Conservation (phyloP, 2,113 vertebrate species). For the Burhinus bistriatus region DNA sequence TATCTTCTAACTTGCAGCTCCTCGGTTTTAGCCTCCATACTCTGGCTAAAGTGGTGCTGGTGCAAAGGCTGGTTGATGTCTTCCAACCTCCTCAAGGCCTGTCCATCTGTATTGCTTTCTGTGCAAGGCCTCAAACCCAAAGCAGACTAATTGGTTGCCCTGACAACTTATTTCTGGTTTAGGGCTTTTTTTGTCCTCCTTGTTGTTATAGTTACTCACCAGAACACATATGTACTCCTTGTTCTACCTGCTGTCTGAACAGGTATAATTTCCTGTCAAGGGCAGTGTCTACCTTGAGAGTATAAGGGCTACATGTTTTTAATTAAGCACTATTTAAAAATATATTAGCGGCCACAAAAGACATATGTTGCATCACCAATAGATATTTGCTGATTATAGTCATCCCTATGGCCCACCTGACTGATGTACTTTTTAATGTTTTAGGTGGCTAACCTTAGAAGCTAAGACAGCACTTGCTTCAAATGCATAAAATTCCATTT, state of each 20-base stretch:
- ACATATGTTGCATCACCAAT: neutral
- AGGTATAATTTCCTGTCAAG: neutral
- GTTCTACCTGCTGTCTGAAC: neutral
- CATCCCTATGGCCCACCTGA: neutral
- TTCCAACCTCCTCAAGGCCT: neutral
- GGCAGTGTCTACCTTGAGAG: neutral
- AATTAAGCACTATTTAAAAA: neutral
- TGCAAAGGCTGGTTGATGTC: neutral
- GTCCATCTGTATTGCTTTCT: neutral
- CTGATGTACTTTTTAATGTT: neutral
- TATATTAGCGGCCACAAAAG: accelerated
- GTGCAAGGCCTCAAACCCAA: neutral
- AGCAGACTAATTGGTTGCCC: neutral
- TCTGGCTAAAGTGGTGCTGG: accelerated
- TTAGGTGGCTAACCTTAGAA: neutral
- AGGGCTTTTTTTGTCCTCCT: neutral
- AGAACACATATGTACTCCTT: neutral
- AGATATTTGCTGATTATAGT: neutral
- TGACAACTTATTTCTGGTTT: slow-evolving; percentile 12
- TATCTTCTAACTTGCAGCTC: neutral
- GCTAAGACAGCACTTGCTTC: neutral
- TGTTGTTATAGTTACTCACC: neutral
- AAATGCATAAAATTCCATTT: neutral
- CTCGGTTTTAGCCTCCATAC: neutral
- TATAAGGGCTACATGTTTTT: neutral